Conservation (phyloP, 2,113 vertebrate genomes). For the Chaetodon auriga region DNA sequence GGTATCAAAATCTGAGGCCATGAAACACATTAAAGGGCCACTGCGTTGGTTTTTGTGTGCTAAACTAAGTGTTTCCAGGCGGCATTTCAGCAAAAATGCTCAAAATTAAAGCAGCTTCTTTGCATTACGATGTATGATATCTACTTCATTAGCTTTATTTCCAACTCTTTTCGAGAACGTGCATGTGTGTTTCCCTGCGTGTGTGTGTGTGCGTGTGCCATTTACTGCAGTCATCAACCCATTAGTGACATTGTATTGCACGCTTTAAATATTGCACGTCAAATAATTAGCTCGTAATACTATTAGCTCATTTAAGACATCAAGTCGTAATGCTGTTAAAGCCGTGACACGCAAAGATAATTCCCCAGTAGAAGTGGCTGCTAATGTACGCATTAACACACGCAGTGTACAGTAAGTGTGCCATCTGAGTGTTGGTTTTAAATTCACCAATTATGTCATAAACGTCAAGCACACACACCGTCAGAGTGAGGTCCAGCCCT, state of each 20-base stretch:
- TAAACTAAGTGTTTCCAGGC: no score
- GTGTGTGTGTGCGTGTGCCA: neutral
- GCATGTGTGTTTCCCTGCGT: neutral
- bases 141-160: neutral
- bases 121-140: neutral
- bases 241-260: constrained; percentile 11
- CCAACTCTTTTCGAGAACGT: neutral
- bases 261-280: constrained; percentile 12
- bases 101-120: no score
- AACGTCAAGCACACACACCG: constrained; percentile 24
- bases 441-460: constrained; percentile 43
- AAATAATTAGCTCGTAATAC: constrained; percentile 39
- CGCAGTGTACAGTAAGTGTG: constrained; percentile 21
- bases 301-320: constrained; percentile 22
- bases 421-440: constrained; percentile 10
- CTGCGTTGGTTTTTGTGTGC: no score
- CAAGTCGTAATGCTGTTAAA: constrained; percentile 31
- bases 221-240: constrained; percentile 10
- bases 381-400: constrained; percentile 16
- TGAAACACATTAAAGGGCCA: no score
- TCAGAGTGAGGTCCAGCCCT: neutral
- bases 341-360: neutral
- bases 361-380: neutral
- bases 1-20: no score
- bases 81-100: no score